Evolutionary conservation across 2,797 vertebrate genomes (phyloP).

Genomic region (Propithecus perrieri): DNA sequence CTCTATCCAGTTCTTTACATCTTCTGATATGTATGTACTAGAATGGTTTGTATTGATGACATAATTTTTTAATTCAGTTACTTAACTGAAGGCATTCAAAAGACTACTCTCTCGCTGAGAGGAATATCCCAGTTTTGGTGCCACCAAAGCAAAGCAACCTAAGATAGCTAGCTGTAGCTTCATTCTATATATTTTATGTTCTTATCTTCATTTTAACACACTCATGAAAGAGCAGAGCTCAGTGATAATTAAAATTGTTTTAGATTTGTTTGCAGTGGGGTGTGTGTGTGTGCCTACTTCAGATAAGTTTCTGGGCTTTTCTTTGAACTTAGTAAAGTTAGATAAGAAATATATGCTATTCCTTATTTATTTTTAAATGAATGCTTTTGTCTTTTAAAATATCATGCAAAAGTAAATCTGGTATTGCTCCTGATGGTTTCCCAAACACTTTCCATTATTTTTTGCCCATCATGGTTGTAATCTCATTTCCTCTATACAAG

Average conservation of each 20-base stretch:
- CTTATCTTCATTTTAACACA: neutral
- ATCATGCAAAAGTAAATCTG: neutral
- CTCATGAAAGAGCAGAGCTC: neutral
- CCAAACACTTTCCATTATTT: neutral
- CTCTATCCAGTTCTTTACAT: neutral
- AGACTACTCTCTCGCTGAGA: neutral
- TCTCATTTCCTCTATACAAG: neutral
- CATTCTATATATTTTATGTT: neutral
- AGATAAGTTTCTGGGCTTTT: neutral
- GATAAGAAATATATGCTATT: neutral
- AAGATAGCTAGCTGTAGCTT: neutral
- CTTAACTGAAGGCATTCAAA: neutral
- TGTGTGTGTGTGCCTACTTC: neutral
- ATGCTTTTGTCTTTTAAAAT: neutral
- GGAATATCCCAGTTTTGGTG: neutral
- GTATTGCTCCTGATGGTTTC: neutral
- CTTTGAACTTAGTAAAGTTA: neutral
- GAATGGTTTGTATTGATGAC: neutral
- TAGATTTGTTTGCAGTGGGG: neutral
- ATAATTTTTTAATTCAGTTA: neutral
- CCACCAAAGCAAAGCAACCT: neutral
- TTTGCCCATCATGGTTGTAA: neutral
- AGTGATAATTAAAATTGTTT: neutral
- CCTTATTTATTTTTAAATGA: neutral
- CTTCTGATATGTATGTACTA: neutral